Percentiles rank a stretch among this genome's conserved stretches.
Conservation (phyloP, 2,797 vertebrate species). For the Urophycis tenuis region DNA sequence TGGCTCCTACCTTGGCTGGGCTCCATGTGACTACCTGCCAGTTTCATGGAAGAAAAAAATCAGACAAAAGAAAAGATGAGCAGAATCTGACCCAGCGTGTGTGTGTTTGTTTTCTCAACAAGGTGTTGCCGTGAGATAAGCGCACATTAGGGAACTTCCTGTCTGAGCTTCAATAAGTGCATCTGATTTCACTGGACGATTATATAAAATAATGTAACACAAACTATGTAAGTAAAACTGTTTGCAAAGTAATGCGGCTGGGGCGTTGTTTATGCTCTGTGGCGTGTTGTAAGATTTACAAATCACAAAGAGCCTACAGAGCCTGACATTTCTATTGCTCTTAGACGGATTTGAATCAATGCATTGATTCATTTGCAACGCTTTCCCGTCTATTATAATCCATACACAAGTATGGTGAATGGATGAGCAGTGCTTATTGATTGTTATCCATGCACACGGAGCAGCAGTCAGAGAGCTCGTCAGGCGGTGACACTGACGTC, state of each 20-base stretch:
- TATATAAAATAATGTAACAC: too few species aligned
- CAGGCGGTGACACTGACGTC: too few species aligned
- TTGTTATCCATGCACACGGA: neutral
- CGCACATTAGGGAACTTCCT: neutral
- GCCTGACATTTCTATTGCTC: neutral
- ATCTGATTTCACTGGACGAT: too few species aligned
- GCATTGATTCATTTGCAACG: neutral
- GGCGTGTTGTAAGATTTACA: neutral
- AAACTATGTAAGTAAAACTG: too few species aligned
- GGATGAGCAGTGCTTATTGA: neutral
- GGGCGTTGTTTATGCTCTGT: neutral
- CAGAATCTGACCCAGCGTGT: neutral
- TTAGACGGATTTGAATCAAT: neutral
- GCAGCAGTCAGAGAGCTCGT: neutral
- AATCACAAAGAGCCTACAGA: neutral
- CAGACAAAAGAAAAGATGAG: neutral
- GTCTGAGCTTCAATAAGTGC: too few species aligned
- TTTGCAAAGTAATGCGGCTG: too few species aligned
- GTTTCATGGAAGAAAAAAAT: neutral
- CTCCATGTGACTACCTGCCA: slow-evolving; percentile 6
- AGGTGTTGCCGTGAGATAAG: neutral
- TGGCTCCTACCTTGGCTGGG: neutral
- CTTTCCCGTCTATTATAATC: neutral
- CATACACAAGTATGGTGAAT: neutral
- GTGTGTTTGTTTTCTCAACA: neutral